Evolutionary conservation across 2,113 vertebrate species (phyloP), one percentile per base, ranked within the genome.

Genomic region (Origma solitaria): DNA sequence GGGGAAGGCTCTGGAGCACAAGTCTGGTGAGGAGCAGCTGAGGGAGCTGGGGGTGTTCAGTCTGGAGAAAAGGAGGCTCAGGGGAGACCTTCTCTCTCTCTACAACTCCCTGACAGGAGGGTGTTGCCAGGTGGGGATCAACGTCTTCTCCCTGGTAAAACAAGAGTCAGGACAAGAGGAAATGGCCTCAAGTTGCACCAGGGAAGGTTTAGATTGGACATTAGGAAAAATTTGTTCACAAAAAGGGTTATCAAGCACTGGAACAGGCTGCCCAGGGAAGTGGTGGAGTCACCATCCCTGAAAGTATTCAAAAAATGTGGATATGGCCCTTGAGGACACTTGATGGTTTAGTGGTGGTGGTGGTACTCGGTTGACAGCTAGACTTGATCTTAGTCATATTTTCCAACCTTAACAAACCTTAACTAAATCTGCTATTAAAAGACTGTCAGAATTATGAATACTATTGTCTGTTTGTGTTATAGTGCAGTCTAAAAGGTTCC

Each of bases 41-140:
- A 3, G 11, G 20, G 0, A 44, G 23, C 68, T 60, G 45, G 3
- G 11, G 20, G 0, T 7, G 7, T 3, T 58, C 2, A 45, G 16
- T 11, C 17, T 76, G 38, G 13, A 35, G 61, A n/a, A 45, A 60
- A 82, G 15, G 13, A 68, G n/a, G 20, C 16, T 1, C 38, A n/a
- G 13, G 7, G 4, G 5, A n/a, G 27, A 31, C 4, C 7, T 9
- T n/a, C 1, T n/a, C 16, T 24, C 13, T 53, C 27, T 51, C 16
- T 53, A 10, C 33, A 66, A 5, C 15, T 51, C 7, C 20, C 72
- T 38, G 4, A 30, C 11, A 40, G 30, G 45, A 58, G 11, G 6
- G 4, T 64, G 40, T 9, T 56, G 58, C 16, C 30, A 40, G 47
- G 33, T 17, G 24, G 7, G 57, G 24, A 18, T 15, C 47, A 25